Conservation (phyloP, 37 sponge, comb jelly and placozoan species). For the Beroe ovata region DNA sequence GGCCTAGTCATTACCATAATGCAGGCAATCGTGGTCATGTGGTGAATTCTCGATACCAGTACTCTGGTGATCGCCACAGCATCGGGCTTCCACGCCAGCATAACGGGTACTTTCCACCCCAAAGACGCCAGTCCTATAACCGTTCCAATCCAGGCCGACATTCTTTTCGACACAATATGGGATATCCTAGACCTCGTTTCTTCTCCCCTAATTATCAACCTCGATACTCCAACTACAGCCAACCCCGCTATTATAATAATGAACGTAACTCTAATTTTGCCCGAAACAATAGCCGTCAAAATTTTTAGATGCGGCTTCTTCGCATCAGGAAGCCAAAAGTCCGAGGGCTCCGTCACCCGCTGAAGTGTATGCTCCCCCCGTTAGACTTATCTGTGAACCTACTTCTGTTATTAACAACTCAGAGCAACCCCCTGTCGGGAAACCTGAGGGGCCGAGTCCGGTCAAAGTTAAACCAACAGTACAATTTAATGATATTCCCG, state of each 20-base stretch:
- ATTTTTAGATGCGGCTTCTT: constrained; percentile 21
- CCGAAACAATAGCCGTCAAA: neutral
- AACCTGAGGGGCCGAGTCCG: too few species aligned
- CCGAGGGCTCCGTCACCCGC: neutral
- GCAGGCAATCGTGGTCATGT: neutral
- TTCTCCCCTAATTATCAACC: too few species aligned
- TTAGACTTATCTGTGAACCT: neutral
- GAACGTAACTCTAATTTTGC: neutral
- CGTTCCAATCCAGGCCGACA: too few species aligned
- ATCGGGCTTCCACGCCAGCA: neutral
- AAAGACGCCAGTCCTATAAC: too few species aligned
- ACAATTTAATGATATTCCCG: neutral
- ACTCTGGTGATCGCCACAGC: neutral
- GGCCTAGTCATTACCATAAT: neutral
- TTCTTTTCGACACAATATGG: neutral
- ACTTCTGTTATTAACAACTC: too few species aligned
- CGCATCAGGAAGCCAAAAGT: neutral
- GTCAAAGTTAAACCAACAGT: too few species aligned
- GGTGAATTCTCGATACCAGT: neutral
- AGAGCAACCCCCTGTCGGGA: too few species aligned
- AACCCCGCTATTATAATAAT: neutral
- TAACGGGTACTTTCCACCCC: neutral
- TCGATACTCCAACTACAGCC: too few species aligned
- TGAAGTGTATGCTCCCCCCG: neutral
- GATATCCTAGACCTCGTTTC: too few species aligned